These are phyloP conservation scores for Myiozetetes cayanensis DNA, from an alignment of 2,113 vertebrate genomes.

Conservation along the genomic window DNA sequence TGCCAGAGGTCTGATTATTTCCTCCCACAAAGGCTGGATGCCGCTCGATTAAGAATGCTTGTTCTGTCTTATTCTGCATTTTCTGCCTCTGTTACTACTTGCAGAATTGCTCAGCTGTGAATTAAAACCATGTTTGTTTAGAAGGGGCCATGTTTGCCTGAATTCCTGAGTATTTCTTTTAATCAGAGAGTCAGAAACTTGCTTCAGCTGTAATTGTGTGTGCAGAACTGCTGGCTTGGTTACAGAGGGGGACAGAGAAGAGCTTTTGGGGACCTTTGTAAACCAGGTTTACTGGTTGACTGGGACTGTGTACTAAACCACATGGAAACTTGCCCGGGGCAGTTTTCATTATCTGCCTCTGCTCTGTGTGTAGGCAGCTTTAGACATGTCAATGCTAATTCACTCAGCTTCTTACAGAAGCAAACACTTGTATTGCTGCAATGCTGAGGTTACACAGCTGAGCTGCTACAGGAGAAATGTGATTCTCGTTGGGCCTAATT, in stretches of 20 bases:
- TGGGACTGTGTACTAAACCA: neutral
- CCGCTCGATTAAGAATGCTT: neutral
- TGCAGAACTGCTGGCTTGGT: neutral
- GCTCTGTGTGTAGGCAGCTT: neutral
- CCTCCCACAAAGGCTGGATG: neutral
- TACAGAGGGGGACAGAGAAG: neutral
- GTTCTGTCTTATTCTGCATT: neutral
- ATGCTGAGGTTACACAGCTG: neutral
- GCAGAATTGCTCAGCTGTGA: neutral
- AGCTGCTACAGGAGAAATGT: neutral
- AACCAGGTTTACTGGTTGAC: neutral
- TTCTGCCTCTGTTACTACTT: neutral
- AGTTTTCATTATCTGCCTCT: neutral
- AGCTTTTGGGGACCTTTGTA: neutral
- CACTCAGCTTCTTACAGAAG: neutral
- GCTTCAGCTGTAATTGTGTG: neutral
- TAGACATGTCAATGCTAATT: neutral
- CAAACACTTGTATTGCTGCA: neutral
- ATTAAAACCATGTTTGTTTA: neutral
- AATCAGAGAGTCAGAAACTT: neutral
- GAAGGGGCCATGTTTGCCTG: neutral
- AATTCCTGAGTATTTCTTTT: neutral
- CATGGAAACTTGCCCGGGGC: conserved; percentile 7
- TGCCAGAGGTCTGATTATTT: conserved; percentile 19
- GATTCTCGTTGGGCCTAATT: neutral